Conservation (phyloP, 2,113 vertebrate genomes). For the Hemiscyllium ocellatum region DNA sequence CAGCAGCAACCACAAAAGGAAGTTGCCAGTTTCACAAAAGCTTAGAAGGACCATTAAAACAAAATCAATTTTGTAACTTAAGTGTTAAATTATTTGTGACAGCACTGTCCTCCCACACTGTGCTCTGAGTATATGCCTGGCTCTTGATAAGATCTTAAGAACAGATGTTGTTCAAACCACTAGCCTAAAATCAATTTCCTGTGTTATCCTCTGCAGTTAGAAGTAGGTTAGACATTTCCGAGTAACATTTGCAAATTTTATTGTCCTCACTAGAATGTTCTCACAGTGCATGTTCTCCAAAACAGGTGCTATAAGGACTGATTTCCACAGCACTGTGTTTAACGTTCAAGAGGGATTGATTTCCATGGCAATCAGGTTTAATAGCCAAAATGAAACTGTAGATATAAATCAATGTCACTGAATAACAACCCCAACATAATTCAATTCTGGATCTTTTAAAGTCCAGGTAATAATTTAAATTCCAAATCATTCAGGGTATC, state of each 20-base stretch:
- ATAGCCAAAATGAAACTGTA: not conserved
- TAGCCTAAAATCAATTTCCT: slow-evolving; percentile 8
- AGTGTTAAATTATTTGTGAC: not conserved
- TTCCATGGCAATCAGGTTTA: not conserved
- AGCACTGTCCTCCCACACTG: not conserved
- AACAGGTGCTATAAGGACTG: not conserved
- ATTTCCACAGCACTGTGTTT: not conserved
- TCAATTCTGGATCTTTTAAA: not conserved
- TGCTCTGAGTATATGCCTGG: not conserved
- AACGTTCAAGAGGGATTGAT: not conserved
- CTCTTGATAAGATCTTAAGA: not conserved
- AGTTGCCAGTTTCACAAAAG: not conserved
- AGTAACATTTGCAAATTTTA: not conserved
- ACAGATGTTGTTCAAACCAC: not conserved
- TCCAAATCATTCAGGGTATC: not conserved
- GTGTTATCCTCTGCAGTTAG: not conserved
- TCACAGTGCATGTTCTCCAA: not conserved
- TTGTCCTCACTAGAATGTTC: not conserved
- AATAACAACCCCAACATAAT: not conserved
- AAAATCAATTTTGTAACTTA: not conserved
- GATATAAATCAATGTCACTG: not conserved
- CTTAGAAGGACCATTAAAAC: not conserved
- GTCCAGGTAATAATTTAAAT: not conserved
- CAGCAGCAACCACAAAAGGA: not conserved
- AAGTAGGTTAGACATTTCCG: not conserved